phyloP scores from a whole-genome alignment of 2,797 vertebrate genomes.

The Dipus sagitta region DNA sequence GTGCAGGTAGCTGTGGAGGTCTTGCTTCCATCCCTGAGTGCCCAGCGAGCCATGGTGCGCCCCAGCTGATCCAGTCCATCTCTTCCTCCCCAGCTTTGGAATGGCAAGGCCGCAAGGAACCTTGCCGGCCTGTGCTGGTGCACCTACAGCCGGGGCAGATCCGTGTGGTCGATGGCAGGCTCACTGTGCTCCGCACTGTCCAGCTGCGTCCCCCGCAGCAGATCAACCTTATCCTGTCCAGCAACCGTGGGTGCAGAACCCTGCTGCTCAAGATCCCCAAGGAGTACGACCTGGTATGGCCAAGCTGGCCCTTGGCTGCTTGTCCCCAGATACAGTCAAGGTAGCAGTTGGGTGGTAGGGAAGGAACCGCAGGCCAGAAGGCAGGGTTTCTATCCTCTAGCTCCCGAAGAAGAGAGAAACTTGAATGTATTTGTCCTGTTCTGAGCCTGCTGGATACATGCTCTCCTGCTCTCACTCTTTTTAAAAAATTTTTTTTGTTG shows the following conservation, averaged over 20 bases:
- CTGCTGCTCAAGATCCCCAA: slow-evolving; percentile 92
- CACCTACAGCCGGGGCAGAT: slow-evolving; percentile 90
- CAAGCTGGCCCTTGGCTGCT: not conserved
- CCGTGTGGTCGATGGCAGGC: slow-evolving; percentile 89
- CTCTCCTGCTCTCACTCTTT: not conserved
- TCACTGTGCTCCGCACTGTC: slow-evolving; percentile 89
- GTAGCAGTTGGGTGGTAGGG: not conserved
- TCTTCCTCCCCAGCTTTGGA: slow-evolving; percentile 90
- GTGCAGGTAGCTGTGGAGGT: not conserved
- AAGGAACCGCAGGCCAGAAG: not conserved
- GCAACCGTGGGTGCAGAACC: slow-evolving; percentile 88
- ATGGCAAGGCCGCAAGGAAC: slow-evolving; percentile 92
- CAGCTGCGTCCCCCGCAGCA: slow-evolving; percentile 87
- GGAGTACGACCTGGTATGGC: slow-evolving; percentile 92
- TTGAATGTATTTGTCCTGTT: not conserved
- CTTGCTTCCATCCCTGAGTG: not conserved
- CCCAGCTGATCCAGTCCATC: not conserved
- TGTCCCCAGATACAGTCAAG: not conserved
- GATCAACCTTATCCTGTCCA: slow-evolving; percentile 91
- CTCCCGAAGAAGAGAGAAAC: not conserved
- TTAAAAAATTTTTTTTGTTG: too few relatives aligned
- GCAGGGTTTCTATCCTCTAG: not conserved
- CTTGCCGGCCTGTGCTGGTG: slow-evolving; percentile 88
- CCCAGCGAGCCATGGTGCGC: accelerated
- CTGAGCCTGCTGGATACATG: not conserved